Evolutionary conservation across 1,140 invertebrate species (phyloP).

Genomic region (Cotesia chilonis): DNA sequence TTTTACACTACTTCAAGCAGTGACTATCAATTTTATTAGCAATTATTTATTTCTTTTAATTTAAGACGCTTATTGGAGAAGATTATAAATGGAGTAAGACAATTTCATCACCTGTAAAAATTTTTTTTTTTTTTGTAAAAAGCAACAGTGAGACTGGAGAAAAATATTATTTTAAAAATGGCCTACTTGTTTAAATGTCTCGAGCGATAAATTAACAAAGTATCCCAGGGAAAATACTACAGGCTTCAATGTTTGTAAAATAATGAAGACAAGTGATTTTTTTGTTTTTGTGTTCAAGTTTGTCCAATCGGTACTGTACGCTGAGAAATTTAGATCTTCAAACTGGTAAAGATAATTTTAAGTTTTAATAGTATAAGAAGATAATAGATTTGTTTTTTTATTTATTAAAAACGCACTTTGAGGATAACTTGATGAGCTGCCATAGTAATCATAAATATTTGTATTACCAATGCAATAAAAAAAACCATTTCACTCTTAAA

Average conservation of each 20-base stretch:
- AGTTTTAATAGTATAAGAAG: too few relatives aligned
- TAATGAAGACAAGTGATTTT: background rate
- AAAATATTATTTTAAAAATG: background rate
- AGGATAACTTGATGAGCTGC: background rate
- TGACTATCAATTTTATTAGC: too few relatives aligned
- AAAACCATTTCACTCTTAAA: background rate
- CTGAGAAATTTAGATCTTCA: background rate
- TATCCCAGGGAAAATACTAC: background rate
- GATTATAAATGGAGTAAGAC: slow-evolving; percentile 11
- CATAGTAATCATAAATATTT: background rate
- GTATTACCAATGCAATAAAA: background rate
- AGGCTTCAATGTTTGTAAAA: background rate
- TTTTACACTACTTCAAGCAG: too few relatives aligned
- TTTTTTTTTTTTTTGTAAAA: background rate
- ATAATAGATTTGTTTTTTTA: background rate
- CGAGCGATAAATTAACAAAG: background rate
- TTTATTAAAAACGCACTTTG: background rate
- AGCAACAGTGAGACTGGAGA: background rate
- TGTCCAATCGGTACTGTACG: background rate
- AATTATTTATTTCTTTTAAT: too few relatives aligned
- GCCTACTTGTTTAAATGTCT: slow-evolving; percentile 5
- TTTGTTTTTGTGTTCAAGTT: background rate
- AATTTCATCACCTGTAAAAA: slow-evolving; percentile 12
- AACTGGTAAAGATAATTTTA: too few relatives aligned
- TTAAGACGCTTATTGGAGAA: background rate